Conservation (phyloP, 1,140 invertebrate genomes). For the Physella acuta region DNA sequence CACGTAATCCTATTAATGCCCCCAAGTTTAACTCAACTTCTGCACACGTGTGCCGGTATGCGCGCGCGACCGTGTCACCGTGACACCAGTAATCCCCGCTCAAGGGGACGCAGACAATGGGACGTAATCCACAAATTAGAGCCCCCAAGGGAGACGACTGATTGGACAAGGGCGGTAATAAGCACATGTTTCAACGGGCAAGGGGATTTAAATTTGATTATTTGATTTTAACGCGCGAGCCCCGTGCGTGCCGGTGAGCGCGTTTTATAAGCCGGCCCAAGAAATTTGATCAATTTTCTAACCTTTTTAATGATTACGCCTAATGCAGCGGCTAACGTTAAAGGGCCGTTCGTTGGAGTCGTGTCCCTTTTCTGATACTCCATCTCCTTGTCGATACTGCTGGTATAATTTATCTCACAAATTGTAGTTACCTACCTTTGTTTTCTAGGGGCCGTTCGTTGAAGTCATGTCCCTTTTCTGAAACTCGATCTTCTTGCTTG, state of each 20-base stretch:
- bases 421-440: no score
- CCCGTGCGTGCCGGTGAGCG: neutral
- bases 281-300: neutral
- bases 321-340: no score
- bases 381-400: no score
- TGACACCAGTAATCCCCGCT: neutral
- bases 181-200: conserved; percentile 2
- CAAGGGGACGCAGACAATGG: neutral
- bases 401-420: no score
- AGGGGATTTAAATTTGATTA: conserved; percentile 19
- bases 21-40: neutral
- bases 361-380: no score
- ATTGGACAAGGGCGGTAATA: conserved; percentile 18
- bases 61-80: neutral
- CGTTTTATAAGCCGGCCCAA: neutral
- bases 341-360: no score
- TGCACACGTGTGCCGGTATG: neutral
- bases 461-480: no score
- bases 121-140: neutral
- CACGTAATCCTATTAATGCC: neutral
- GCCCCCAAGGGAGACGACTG: neutral
- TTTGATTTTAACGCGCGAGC: conserved; percentile 9
- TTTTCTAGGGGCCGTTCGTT: no score
- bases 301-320: neutral
- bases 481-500: no score